These are phyloP conservation scores for Oscheius sp. DNA, from an alignment of 1,140 invertebrate genomes.

Conservation along the genomic window DNA sequence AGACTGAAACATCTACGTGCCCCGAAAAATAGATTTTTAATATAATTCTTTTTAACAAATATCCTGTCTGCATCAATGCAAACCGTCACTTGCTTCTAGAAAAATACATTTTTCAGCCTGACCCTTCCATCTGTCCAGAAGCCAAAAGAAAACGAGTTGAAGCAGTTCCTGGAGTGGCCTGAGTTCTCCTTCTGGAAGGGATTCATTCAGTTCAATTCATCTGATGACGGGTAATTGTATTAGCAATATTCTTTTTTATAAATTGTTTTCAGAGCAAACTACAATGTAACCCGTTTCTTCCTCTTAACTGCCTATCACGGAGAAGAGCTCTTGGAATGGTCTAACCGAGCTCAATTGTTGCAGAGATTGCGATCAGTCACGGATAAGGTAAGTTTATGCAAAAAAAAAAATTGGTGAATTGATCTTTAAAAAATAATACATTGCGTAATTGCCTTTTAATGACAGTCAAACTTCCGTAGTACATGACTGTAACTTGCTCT, in stretches of 20 bases:
- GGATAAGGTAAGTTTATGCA: slow-evolving; percentile 40
- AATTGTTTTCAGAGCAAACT: not conserved
- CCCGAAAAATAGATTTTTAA: too few relatives aligned
- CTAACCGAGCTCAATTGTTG: slow-evolving; percentile 50
- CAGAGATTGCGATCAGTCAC: slow-evolving; percentile 54
- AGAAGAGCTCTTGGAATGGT: slow-evolving; percentile 54
- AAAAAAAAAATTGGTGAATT: too few relatives aligned
- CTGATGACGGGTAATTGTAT: not conserved
- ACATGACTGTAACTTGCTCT: too few relatives aligned
- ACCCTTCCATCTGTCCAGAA: not conserved
- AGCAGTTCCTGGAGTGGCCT: slow-evolving; percentile 56
- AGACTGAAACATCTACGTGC: too few relatives aligned
- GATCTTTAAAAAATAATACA: too few relatives aligned
- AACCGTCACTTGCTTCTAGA: too few relatives aligned
- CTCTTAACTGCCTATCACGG: slow-evolving; percentile 59
- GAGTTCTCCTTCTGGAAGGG: slow-evolving; percentile 61
- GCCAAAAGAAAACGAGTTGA: slow-evolving; percentile 45
- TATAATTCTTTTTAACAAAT: too few relatives aligned
- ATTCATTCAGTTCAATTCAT: slow-evolving; percentile 40
- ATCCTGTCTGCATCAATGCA: too few relatives aligned
- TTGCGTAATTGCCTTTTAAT: too few relatives aligned
- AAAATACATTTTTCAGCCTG: not conserved
- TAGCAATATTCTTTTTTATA: not conserved
- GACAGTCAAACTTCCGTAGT: too few relatives aligned
- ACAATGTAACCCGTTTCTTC: slow-evolving; percentile 49